Evolutionary conservation across 2,113 vertebrate genomes (phyloP), one percentile per base, ranked within the genome.

Genomic region (Carollia perspicillata): DNA sequence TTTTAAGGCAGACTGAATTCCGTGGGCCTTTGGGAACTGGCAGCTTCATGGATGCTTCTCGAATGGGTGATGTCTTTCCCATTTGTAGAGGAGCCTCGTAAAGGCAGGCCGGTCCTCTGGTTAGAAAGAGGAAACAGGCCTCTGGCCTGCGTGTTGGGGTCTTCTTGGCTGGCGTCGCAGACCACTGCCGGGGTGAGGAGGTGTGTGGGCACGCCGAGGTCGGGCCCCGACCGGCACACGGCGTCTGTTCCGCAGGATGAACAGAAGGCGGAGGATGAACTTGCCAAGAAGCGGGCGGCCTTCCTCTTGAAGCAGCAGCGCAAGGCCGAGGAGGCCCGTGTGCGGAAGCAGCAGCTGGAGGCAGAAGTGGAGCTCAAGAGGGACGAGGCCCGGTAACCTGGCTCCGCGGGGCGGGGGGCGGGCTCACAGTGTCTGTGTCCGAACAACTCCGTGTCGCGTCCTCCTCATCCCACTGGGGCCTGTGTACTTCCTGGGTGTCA

Each of bases 281-380:
- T 99, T 4, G 99, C 99, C 0, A 99, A 99, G 74, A 99, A 99
- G 22, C 99, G 99, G 0, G 99, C 99, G 0, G 99, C 99, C 0
- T 99, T 99, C 97, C 99, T 99, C 0, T 96, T 99, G 51, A 99
- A 99, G 23, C 99, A 99, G 98, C 99, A 99, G 98, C 99, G 99
- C 93, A 99, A 99, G 97, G 99, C 99, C 0, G 99, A 99, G 95
- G 99, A 99, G 98, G 98, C 99, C 0, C 98, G 99, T 0, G 37
- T 99, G 23, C 97, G 99, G 8, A 99, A 99, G 81, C 99, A 98
- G 96, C 99, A 99, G 96, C 98, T 99, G 71, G 99, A 99, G 95
- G 99, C 97, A 0, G 99, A 99, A 53, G 99, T 99, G 0, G 99
- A 99, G 33, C 98, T 99, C 4, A 99, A 99, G 58, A 98, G 99